Evolutionary conservation across 2,797 vertebrate genomes (phyloP).

Genomic region (Trematomus bernacchii): DNA sequence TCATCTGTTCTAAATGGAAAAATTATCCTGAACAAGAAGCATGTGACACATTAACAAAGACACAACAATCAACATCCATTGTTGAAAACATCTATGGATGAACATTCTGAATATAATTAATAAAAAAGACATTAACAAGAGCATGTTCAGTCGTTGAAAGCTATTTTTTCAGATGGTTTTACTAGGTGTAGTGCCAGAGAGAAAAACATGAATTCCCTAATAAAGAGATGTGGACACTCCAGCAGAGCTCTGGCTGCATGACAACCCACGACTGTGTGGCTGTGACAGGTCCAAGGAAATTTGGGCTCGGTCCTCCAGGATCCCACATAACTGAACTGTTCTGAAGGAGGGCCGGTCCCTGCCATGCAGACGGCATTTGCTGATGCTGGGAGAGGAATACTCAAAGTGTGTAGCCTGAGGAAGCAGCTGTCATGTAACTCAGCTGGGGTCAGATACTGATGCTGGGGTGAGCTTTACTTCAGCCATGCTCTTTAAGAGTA

Average conservation of each 20-base stretch:
- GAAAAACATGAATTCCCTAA: slow-evolving; percentile 27
- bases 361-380: slow-evolving; percentile 34
- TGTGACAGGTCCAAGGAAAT: slow-evolving; percentile 57
- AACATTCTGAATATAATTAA: neutral
- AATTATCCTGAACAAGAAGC: neutral
- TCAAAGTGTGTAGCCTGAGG: slow-evolving; percentile 36
- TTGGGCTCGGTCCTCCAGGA: slow-evolving; percentile 41
- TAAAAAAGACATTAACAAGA: neutral
- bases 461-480: slow-evolving; percentile 43
- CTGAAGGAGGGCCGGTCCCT: slow-evolving; percentile 30
- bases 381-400: slow-evolving; percentile 38
- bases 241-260: slow-evolving; percentile 30
- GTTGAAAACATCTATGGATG: neutral
- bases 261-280: slow-evolving; percentile 40
- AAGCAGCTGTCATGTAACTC: slow-evolving; percentile 60
- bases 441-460: slow-evolving; percentile 32
- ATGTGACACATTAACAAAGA: neutral
- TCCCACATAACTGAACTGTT: slow-evolving; percentile 32
- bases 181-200: slow-evolving; percentile 7
- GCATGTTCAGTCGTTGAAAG: slow-evolving; percentile 6
- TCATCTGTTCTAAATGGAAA: neutral
- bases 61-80: neutral
- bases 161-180: neutral
- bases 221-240: slow-evolving; percentile 37
- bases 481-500: slow-evolving; percentile 42